phyloP scores from a whole-genome alignment of 2,888 invertebrate genomes.

The Cyaniris semiargus region DNA sequence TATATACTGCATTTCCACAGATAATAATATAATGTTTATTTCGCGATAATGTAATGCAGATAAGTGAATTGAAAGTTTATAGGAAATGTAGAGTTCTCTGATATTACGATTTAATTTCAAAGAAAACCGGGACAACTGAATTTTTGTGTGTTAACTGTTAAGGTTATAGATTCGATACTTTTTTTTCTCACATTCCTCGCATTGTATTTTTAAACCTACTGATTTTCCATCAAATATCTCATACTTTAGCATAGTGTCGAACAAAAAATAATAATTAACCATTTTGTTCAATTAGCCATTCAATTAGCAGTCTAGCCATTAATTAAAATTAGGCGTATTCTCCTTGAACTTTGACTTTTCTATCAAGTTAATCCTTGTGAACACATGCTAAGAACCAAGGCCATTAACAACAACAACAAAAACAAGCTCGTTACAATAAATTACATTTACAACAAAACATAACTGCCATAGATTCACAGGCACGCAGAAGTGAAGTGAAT shows the following conservation, averaged over 20 bases:
- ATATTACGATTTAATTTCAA: neutral
- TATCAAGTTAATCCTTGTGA: neutral
- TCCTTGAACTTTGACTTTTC: conserved; percentile 5
- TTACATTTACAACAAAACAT: conserved; percentile 4
- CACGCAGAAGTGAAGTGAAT: neutral
- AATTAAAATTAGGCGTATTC: neutral
- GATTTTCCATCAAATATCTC: too few species aligned
- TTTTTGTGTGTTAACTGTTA: too few species aligned
- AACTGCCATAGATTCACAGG: neutral
- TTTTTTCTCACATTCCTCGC: too few species aligned
- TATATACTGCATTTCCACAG: conserved; percentile 14
- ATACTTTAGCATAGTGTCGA: too few species aligned
- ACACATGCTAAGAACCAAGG: conserved; percentile 2
- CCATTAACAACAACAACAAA: conserved; percentile 5
- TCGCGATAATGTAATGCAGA: neutral
- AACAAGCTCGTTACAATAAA: neutral
- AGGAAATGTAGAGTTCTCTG: neutral
- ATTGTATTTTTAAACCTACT: too few species aligned
- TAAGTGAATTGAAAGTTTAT: neutral
- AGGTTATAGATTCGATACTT: too few species aligned
- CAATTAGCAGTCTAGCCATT: neutral
- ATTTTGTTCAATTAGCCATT: neutral
- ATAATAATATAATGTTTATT: neutral
- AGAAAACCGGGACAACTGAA: too few species aligned
- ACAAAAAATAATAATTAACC: too few species aligned